Evolutionary conservation across 2,888 invertebrate species (phyloP), one percentile per base, ranked within the genome.

Genomic region (Harpalus rufipes): DNA sequence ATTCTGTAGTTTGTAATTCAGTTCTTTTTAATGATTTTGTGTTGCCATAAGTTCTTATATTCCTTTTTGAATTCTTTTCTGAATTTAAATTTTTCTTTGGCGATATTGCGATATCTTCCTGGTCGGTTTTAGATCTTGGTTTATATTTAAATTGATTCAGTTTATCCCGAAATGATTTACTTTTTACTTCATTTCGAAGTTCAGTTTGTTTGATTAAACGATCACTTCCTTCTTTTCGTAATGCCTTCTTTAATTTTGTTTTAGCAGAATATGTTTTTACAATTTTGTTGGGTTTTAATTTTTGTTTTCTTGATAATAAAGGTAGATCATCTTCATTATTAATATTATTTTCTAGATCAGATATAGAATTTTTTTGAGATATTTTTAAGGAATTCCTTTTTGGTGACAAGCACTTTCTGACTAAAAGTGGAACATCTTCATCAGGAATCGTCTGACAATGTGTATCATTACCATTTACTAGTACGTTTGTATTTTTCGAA

Each of bases 131-230:
- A 39, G 41, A 8, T 61, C 18, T 32, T 61, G 80, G 7, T 80
- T 41, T 32, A 61, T 39, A 80, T 61, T 61, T 80, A 61, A 80
- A 80, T 21, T 61, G 8, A 61, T 61, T 14, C 39, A 80, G 41
- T 61, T 80, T 61, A 32, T 61, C 61, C 8, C 41, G 56, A 59
- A 80, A 80, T 41, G 41, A 61, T 61, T 80, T 58, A 78, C 25
- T 0, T 56, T 58, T 58, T 32, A 44, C 21, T 76, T 51, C 14
- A 51, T 56, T 76, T 18, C 14, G 8, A 1, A 44, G 14, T 76
- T 76, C 18, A 76, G 18, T 12, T 16, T 21, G 21, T 21, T 56
- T 7, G 6, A 16, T 74, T 14, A 25, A 39, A 44, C 39, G 0
- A n/a, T 39, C 8, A n/a, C 14, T 16, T 74, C 12, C n/a, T 16